Conservation (phyloP, 2,113 vertebrate species). For the Chionomys nivalis region DNA sequence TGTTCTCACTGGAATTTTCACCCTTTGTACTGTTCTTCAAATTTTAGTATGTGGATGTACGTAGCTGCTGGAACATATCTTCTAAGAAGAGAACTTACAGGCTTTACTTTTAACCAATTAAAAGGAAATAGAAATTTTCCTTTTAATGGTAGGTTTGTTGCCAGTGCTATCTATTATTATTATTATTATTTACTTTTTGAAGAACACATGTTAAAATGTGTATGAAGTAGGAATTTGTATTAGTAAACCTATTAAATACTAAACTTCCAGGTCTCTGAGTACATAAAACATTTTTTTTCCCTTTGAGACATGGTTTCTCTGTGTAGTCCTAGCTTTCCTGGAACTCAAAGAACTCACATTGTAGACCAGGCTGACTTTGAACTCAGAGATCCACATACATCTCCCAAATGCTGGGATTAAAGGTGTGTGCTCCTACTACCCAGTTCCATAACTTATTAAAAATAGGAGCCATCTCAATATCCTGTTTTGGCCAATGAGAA, state of each 20-base stretch:
- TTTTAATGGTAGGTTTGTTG: not conserved
- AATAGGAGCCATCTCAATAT: constrained; percentile 21
- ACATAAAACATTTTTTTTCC: not conserved
- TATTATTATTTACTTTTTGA: not conserved
- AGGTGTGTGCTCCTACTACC: not conserved
- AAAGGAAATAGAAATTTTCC: constrained; percentile 22
- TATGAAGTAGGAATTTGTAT: not conserved
- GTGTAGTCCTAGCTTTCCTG: not conserved
- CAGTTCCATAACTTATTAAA: constrained; percentile 27
- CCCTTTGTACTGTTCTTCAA: not conserved
- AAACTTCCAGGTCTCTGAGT: not conserved
- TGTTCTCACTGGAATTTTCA: not conserved
- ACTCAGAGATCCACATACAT: not conserved
- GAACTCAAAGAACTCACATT: not conserved
- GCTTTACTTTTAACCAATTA: constrained; percentile 20
- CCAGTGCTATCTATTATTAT: too few relatives aligned
- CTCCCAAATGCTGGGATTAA: not conserved
- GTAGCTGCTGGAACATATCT: not conserved
- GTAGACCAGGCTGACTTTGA: not conserved
- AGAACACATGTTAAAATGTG: constrained; percentile 26
- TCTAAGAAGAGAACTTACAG: not conserved
- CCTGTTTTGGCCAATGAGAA: constrained; percentile 30
- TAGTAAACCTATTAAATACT: not conserved
- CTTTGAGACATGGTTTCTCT: not conserved
- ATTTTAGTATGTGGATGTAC: not conserved